These are phyloP conservation scores for Emmelina monodactyla DNA, from an alignment of 2,888 invertebrate genomes.

Conservation along the genomic window DNA sequence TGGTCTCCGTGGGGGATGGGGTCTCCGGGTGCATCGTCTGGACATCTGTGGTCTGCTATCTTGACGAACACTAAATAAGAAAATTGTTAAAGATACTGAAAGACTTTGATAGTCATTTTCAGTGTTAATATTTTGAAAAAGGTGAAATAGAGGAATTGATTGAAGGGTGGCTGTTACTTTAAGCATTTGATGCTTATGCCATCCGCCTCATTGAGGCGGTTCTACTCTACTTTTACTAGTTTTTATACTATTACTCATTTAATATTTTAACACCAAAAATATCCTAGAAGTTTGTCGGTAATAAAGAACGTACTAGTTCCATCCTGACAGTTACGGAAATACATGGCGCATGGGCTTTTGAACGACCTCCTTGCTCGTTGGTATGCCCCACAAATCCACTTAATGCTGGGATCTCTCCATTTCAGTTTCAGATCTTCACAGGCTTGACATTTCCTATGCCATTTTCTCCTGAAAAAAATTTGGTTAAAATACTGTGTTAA, in stretches of 20 bases:
- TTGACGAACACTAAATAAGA: conserved; percentile 27
- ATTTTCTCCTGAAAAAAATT: conserved; percentile 45
- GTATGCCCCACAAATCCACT: conserved; percentile 52
- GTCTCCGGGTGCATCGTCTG: background rate
- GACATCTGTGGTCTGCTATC: conserved; percentile 9
- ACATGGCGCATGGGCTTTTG: conserved; percentile 53
- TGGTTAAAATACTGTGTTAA: too few species aligned
- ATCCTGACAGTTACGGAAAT: conserved; percentile 51
- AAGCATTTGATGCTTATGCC: too few species aligned
- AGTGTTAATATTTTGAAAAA: too few species aligned
- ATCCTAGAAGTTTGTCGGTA: background rate
- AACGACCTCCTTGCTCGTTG: conserved; percentile 44
- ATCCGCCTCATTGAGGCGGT: too few species aligned
- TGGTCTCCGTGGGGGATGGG: conserved; percentile 26
- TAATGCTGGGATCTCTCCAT: conserved; percentile 35
- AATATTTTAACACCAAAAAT: too few species aligned
- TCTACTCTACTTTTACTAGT: too few species aligned
- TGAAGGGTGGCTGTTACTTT: too few species aligned
- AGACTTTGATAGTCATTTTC: too few species aligned
- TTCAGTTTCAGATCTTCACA: conserved; percentile 37
- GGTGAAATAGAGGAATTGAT: too few species aligned
- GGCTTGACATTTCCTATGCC: conserved; percentile 40
- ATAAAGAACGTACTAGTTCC: conserved; percentile 50
- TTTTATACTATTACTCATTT: too few species aligned
- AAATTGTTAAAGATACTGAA: too few species aligned